A percentile compares a stretch with the other conserved stretches of the same genome.
phyloP scores from a whole-genome alignment of 2,113 vertebrate genomes.

The Mustela lutreola region DNA sequence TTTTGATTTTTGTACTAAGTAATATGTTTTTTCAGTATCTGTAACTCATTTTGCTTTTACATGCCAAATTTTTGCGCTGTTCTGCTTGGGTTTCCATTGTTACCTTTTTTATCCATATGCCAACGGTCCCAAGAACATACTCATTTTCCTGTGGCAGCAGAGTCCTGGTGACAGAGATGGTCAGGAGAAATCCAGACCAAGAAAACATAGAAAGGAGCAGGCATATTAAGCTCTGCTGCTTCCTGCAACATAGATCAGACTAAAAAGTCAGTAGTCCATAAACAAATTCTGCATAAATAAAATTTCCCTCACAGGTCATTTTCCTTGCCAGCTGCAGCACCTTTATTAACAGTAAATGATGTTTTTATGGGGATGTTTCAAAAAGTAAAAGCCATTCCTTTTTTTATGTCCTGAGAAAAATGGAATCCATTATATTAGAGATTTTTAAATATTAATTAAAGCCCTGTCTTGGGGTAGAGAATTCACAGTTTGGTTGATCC shows the following conservation, averaged over 20 bases:
- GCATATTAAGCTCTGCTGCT: not conserved
- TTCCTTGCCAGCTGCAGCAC: not conserved
- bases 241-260: not conserved
- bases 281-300: not conserved
- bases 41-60: not conserved
- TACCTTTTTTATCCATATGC: not conserved
- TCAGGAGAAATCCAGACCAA: not conserved
- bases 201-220: not conserved
- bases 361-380: constrained; percentile 27
- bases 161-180: not conserved
- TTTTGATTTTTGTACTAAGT: constrained; percentile 19
- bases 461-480: not conserved
- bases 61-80: not conserved
- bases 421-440: not conserved
- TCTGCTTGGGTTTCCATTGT: not conserved
- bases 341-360: not conserved
- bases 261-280: not conserved
- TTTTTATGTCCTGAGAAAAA: constrained; percentile 38
- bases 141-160: not conserved
- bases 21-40: not conserved
- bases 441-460: not conserved
- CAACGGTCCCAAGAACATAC: not conserved
- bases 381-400: constrained; percentile 39
- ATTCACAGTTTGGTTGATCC: constrained; percentile 42
- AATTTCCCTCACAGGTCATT: constrained; percentile 9